Percentiles rank a stretch among this genome's conserved stretches.
Conservation (phyloP, 2,888 invertebrate genomes). For the Diplazon laetatorius region DNA sequence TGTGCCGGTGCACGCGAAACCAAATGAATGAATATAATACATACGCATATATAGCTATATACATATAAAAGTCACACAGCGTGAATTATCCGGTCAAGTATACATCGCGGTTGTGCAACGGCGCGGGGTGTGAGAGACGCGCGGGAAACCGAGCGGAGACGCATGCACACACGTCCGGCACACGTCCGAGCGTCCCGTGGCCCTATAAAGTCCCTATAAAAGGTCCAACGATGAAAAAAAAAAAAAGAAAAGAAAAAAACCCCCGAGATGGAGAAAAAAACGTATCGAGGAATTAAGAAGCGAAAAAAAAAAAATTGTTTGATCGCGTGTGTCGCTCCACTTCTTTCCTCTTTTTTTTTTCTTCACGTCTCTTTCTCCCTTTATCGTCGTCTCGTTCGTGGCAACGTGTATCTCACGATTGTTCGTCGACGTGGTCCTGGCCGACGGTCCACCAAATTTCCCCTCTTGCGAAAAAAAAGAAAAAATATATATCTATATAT, state of each 20-base stretch:
- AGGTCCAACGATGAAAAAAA: no score
- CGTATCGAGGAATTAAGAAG: slow-evolving; percentile 14
- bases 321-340: slow-evolving; percentile 68
- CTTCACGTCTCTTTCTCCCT: slow-evolving; percentile 9
- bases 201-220: no score
- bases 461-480: slow-evolving; percentile 8
- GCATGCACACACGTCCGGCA: slow-evolving; percentile 71
- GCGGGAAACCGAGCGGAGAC: no score
- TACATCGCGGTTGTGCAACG: no score
- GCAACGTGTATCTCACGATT: slow-evolving; percentile 23
- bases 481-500: no score
- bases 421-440: slow-evolving; percentile 18
- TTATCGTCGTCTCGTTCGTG: slow-evolving; percentile 27
- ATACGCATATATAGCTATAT: no score
- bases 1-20: background rate
- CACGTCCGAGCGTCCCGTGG: slow-evolving; percentile 67
- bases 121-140: no score
- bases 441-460: background rate
- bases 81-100: slow-evolving; percentile 41
- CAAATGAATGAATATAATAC: slow-evolving; percentile 3
- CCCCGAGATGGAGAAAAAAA: slow-evolving; percentile 13
- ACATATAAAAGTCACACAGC: slow-evolving; percentile 45
- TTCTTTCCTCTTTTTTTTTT: slow-evolving; percentile 40
- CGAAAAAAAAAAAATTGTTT: slow-evolving; percentile 60
- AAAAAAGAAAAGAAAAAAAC: slow-evolving; percentile 19